Conservation (phyloP, 2,888 invertebrate genomes). For the Acrocyrtus sp. region DNA sequence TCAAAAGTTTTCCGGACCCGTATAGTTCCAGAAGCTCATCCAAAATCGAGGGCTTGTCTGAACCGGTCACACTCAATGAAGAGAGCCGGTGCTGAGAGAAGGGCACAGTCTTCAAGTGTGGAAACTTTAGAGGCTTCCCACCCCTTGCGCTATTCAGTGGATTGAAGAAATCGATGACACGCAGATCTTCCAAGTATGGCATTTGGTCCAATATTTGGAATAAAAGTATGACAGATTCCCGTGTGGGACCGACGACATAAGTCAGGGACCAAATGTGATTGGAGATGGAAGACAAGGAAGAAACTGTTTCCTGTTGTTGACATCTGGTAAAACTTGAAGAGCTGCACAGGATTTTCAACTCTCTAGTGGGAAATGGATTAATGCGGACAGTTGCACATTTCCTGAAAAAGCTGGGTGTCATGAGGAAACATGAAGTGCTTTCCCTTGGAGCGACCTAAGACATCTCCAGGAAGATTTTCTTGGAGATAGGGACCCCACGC, state of each 20-base stretch:
- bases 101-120: no score
- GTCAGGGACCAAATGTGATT: constrained; percentile 9
- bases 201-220: neutral
- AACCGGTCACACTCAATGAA: neutral
- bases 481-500: neutral
- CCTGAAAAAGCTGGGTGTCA: neutral
- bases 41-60: neutral
- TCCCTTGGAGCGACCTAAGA: neutral
- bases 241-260: constrained; percentile 1
- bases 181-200: neutral
- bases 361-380: constrained; percentile 6
- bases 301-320: neutral
- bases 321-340: neutral
- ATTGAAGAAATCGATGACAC: no score
- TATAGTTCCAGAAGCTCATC: neutral
- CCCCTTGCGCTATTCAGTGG: no score
- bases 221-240: neutral
- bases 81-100: no score
- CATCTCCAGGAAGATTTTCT: constrained; percentile 1
- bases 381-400: neutral
- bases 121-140: no score
- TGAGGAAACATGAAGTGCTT: neutral
- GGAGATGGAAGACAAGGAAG: neutral
- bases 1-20: neutral
- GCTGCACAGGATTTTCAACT: constrained; percentile 9